Conservation (phyloP, 1,140 invertebrate genomes). For the Euura saliciscinereae region DNA sequence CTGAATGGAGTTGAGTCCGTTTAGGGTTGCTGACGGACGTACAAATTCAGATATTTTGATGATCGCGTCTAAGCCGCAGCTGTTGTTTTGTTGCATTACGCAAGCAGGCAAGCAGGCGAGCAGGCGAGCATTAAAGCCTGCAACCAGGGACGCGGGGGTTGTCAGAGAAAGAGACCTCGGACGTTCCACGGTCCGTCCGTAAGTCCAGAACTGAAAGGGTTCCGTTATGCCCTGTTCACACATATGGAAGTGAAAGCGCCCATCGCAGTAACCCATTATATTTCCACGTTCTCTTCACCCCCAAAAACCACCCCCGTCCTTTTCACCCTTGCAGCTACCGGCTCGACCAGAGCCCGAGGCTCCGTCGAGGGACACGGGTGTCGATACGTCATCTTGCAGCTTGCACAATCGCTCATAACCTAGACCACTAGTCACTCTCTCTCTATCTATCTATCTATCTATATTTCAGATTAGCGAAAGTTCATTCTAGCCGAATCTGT, state of each 20-base stretch:
- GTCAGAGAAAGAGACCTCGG: background rate
- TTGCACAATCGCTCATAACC: slow-evolving; percentile 33
- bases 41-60: slow-evolving; percentile 40
- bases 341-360: background rate
- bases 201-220: slow-evolving; percentile 47
- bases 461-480: background rate
- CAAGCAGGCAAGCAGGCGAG: slow-evolving; percentile 33
- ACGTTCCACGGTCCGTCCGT: slow-evolving; percentile 38
- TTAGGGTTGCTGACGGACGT: background rate
- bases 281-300: slow-evolving; percentile 32
- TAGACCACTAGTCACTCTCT: background rate
- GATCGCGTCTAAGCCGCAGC: slow-evolving; percentile 42
- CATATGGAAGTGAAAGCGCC: slow-evolving; percentile 47
- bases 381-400: slow-evolving; percentile 43
- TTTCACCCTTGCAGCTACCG: background rate
- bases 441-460: background rate
- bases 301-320: slow-evolving; percentile 1
- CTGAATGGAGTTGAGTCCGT: too few species aligned
- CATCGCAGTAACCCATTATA: slow-evolving; percentile 41
- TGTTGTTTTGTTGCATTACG: slow-evolving; percentile 58
- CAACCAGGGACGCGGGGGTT: background rate
- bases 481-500: background rate
- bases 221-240: slow-evolving; percentile 44
- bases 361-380: slow-evolving; percentile 17
- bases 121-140: slow-evolving; percentile 12